These are phyloP conservation scores for Apodemia duryi DNA, from an alignment of 2,888 invertebrate genomes.

Conservation along the genomic window DNA sequence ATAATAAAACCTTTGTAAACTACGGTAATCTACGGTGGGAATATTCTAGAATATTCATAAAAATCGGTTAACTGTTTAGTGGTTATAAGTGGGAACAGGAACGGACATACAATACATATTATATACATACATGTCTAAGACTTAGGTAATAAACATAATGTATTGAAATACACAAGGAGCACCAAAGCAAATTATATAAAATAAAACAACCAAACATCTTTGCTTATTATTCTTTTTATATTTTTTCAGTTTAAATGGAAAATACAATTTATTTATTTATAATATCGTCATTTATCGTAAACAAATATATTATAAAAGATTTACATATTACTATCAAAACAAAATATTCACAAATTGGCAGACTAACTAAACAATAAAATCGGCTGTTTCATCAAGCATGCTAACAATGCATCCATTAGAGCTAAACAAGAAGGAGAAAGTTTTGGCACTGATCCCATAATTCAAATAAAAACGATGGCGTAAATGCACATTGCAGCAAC, in stretches of 20 bases:
- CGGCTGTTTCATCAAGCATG: slow-evolving; percentile 75
- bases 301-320: slow-evolving; percentile 80
- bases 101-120: too few relatives aligned
- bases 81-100: too few relatives aligned
- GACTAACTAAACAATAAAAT: slow-evolving; percentile 78
- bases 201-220: slow-evolving; percentile 70
- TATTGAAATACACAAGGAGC: background rate
- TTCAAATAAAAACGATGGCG: slow-evolving; percentile 70
- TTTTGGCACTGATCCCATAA: slow-evolving; percentile 78
- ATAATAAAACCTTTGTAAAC: too few relatives aligned
- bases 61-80: too few relatives aligned
- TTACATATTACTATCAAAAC: slow-evolving; percentile 80
- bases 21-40: too few relatives aligned
- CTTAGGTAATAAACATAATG: too few relatives aligned
- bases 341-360: slow-evolving; percentile 80
- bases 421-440: slow-evolving; percentile 76
- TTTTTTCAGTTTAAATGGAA: slow-evolving; percentile 79
- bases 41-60: too few relatives aligned
- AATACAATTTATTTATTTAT: slow-evolving; percentile 79
- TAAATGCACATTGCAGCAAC: slow-evolving; percentile 77
- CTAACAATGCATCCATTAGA: slow-evolving; percentile 78
- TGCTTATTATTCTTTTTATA: slow-evolving; percentile 80
- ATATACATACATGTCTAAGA: too few relatives aligned
- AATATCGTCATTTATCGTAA: slow-evolving; percentile 80
- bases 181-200: slow-evolving; percentile 32